Percentiles rank a stretch among this genome's conserved stretches.
phyloP scores from a whole-genome alignment of 2,113 vertebrate genomes.

The Oophaga pumilio region DNA sequence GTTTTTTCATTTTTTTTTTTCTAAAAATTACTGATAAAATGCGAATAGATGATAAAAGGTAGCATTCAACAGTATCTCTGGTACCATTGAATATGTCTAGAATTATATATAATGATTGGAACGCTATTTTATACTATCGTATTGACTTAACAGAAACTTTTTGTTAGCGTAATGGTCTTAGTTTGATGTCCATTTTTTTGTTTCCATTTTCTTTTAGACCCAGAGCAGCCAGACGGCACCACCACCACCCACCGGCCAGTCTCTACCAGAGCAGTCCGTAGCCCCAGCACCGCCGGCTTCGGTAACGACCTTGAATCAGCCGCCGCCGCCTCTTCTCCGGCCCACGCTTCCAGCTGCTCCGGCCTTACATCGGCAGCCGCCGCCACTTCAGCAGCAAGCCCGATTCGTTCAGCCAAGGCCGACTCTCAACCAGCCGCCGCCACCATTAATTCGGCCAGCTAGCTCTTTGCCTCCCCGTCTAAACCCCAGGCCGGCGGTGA shows the following conservation, averaged over 20 bases:
- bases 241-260: conserved; percentile 82
- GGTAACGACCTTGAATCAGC: conserved; percentile 84
- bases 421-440: conserved; percentile 88
- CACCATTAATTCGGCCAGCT: conserved; percentile 92
- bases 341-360: conserved; percentile 91
- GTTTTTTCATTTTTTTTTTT: background rate
- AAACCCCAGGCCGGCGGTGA: conserved; percentile 85
- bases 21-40: background rate
- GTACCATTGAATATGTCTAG: background rate
- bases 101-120: background rate
- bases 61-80: conserved; percentile 14
- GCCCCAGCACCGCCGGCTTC: conserved; percentile 76
- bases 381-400: conserved; percentile 92
- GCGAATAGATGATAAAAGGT: conserved; percentile 24
- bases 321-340: conserved; percentile 92
- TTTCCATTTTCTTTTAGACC: conserved; percentile 66
- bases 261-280: conserved; percentile 80
- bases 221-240: conserved; percentile 81
- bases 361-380: conserved; percentile 92
- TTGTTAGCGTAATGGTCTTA: conserved; percentile 61
- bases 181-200: background rate
- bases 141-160: conserved; percentile 38
- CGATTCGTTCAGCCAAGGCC: conserved; percentile 90
- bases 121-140: conserved; percentile 44
- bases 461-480: conserved; percentile 90